These are phyloP conservation scores for Cotesia glomerata DNA, from an alignment of 1,140 invertebrate genomes.

Conservation along the genomic window DNA sequence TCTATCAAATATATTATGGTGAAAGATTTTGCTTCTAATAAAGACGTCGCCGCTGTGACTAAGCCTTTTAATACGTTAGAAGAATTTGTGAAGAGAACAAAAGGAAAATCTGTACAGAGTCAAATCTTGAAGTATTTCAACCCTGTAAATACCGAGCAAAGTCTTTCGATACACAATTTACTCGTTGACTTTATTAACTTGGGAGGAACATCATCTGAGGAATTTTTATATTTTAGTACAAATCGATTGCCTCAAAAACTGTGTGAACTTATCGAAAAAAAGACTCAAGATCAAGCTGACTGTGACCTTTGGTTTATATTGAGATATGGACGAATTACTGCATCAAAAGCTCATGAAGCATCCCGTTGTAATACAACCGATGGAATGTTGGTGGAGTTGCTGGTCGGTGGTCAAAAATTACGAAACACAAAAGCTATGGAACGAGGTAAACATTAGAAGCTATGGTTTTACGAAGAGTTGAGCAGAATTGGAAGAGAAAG, in stretches of 20 bases:
- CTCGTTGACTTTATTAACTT: too few relatives aligned
- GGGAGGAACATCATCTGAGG: background rate
- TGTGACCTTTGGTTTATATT: background rate
- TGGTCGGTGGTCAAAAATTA: background rate
- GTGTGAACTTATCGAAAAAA: background rate
- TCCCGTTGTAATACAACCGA: background rate
- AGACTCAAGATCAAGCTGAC: background rate
- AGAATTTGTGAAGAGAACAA: slow-evolving; percentile 1
- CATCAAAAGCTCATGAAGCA: background rate
- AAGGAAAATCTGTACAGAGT: background rate
- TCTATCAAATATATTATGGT: slow-evolving; percentile 23
- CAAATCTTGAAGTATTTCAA: too few relatives aligned
- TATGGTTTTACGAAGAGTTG: background rate
- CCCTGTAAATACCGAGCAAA: too few relatives aligned
- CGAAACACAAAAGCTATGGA: background rate
- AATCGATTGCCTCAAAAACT: background rate
- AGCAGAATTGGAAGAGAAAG: background rate
- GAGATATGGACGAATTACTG: background rate
- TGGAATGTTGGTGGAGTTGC: background rate
- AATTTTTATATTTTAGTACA: background rate
- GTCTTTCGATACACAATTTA: too few relatives aligned
- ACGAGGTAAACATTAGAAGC: background rate
- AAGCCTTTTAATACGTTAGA: background rate
- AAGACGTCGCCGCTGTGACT: background rate
- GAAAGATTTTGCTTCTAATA: background rate